These are phyloP conservation scores for Marmota flaviventris DNA, from an alignment of 2,113 vertebrate genomes.

Conservation along the genomic window DNA sequence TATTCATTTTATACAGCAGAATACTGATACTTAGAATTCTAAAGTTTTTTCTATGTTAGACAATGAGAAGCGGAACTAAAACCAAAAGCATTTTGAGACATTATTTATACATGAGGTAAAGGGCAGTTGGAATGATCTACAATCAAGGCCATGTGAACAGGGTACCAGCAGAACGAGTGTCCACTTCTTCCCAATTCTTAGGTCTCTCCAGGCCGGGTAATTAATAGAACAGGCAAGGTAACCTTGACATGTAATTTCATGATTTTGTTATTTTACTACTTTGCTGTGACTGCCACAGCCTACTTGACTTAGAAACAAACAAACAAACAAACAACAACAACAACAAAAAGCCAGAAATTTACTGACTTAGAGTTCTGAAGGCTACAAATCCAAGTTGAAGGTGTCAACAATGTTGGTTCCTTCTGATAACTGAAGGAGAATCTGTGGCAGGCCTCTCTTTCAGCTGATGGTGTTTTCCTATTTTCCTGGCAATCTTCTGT, in stretches of 20 bases:
- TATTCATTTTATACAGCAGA: constrained; percentile 38
- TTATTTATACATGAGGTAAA: not conserved
- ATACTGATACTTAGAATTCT: not conserved
- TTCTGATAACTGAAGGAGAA: not conserved
- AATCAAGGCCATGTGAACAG: not conserved
- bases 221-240: not conserved
- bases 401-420: fast-evolving
- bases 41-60: not conserved
- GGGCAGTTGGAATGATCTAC: not conserved
- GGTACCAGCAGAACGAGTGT: not conserved
- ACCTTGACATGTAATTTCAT: not conserved
- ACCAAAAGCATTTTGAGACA: not conserved
- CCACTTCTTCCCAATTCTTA: not conserved
- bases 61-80: not conserved
- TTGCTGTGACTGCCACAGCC: not conserved
- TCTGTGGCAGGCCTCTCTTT: not conserved
- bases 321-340: no score
- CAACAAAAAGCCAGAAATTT: not conserved
- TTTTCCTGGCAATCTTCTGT: not conserved
- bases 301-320: not conserved
- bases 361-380: not conserved
- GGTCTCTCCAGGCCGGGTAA: not conserved
- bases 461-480: not conserved
- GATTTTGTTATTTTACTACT: not conserved
- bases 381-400: not conserved